Conservation (phyloP, 2,888 invertebrate species). For the Eupsilia transversa region DNA sequence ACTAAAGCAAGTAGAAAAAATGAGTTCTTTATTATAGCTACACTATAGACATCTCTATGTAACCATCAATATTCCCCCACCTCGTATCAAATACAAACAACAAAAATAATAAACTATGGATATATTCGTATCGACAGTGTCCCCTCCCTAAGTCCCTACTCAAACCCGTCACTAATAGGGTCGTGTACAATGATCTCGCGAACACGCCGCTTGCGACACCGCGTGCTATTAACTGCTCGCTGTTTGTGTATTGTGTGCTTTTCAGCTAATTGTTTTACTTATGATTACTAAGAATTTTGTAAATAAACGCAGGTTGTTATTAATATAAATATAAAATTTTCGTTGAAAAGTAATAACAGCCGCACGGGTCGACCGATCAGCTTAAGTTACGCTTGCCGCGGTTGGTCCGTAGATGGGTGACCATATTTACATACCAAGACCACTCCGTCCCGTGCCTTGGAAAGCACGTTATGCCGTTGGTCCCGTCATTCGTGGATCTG, state of each 20-base stretch:
- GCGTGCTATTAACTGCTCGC: constrained; percentile 67
- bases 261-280: constrained; percentile 29
- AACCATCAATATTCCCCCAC: no score
- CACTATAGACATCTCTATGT: not conserved
- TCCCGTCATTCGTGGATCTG: no score
- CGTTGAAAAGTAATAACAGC: no score
- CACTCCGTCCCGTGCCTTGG: no score
- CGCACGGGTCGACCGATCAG: no score
- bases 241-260: constrained; percentile 28
- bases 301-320: not conserved
- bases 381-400: no score
- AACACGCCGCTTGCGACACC: constrained; percentile 78
- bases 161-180: constrained; percentile 82
- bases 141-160: constrained; percentile 73
- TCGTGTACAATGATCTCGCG: constrained; percentile 82
- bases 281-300: not conserved
- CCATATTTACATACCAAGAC: no score
- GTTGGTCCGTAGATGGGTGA: no score
- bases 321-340: not conserved
- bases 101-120: constrained; percentile 47
- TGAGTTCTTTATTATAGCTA: not conserved
- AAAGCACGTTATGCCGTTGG: no score
- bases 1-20: not conserved
- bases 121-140: constrained; percentile 34
- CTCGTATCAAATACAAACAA: not conserved